These are phyloP conservation scores for Taurulus bubalis DNA, from an alignment of 2,113 vertebrate genomes.

Conservation along the genomic window DNA sequence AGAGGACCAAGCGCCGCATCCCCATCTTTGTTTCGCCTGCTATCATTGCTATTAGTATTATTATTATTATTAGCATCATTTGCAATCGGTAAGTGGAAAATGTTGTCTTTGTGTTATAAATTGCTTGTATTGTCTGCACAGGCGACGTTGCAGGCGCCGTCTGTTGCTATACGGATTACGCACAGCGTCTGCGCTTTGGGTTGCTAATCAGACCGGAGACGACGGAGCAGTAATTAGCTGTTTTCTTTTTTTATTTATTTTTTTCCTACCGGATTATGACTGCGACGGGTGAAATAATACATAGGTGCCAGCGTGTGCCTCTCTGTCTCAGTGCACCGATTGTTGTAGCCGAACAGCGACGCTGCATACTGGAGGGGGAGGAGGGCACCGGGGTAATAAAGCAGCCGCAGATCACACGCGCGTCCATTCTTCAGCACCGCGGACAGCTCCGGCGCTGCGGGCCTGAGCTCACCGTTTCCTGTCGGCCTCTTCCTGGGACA, in stretches of 20 bases:
- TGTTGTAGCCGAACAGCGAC: background rate
- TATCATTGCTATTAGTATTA: background rate
- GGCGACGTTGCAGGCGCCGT: background rate
- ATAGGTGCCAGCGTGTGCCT: rapidly evolving
- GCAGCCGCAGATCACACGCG: conserved; percentile 4
- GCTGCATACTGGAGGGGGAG: background rate
- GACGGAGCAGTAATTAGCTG: background rate
- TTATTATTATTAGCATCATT: background rate
- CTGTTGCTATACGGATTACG: conserved; percentile 42
- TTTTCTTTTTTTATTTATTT: background rate
- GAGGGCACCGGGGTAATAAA: background rate
- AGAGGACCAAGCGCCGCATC: conserved; percentile 42
- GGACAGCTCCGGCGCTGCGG: conserved; percentile 63
- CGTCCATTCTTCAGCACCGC: conserved; percentile 52
- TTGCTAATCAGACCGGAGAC: conserved; percentile 34
- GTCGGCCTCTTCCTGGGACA: conserved; percentile 22
- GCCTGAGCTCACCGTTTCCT: conserved; percentile 1
- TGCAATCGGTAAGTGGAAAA: conserved; percentile 35
- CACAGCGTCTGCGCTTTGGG: conserved; percentile 1
- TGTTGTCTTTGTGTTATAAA: background rate
- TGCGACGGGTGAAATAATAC: background rate
- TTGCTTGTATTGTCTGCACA: background rate
- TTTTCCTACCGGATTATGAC: background rate
- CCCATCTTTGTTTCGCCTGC: background rate
- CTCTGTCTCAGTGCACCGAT: rapidly evolving